Evolutionary conservation across 1,140 invertebrate genomes (phyloP).

Genomic region (Cydia amplana): DNA sequence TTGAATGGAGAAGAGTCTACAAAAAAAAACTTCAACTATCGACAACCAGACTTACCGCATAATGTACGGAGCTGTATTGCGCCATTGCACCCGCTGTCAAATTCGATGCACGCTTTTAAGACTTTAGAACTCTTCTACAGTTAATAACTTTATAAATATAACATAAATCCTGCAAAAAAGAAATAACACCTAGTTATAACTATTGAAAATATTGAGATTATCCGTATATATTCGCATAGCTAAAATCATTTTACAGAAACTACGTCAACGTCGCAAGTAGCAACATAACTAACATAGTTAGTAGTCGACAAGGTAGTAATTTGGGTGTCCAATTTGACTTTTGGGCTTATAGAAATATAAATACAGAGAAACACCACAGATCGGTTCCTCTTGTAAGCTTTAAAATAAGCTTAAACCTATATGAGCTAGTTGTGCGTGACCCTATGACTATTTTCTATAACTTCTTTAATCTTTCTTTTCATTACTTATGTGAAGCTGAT

Average conservation of each 20-base stretch:
- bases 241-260: background rate
- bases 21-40: too few species aligned
- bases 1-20: too few species aligned
- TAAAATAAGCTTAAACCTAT: background rate
- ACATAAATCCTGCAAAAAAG: too few species aligned
- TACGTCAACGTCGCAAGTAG: background rate
- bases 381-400: background rate
- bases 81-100: too few species aligned
- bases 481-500: background rate
- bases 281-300: conserved; percentile 1
- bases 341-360: background rate
- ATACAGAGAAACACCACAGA: background rate
- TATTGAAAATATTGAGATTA: too few species aligned
- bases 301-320: background rate
- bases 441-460: background rate
- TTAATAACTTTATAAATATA: too few species aligned
- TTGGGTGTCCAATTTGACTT: background rate
- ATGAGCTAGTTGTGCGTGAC: background rate
- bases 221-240: conserved; percentile 4
- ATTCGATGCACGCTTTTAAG: too few species aligned
- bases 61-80: too few species aligned
- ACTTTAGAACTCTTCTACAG: too few species aligned
- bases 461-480: background rate
- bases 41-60: too few species aligned
- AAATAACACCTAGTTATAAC: too few species aligned